Evolutionary conservation across 2,888 invertebrate genomes (phyloP).

Genomic region (Cephonodes hylas): DNA sequence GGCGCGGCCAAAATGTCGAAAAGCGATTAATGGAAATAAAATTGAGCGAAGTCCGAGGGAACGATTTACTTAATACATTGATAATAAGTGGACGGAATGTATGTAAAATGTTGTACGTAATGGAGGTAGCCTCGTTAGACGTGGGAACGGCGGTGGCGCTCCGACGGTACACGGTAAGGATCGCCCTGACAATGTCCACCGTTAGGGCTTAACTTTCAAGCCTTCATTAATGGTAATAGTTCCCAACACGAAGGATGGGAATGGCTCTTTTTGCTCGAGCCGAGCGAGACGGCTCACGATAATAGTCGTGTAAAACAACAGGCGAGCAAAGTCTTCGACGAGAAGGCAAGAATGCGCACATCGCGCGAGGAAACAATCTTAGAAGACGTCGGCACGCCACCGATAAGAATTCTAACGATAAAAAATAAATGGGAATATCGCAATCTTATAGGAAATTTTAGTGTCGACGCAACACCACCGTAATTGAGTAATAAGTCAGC

Average conservation of each 20-base stretch:
- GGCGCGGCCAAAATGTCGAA: constrained; percentile 65
- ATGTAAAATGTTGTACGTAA: constrained; percentile 74
- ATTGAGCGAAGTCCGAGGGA: constrained; percentile 63
- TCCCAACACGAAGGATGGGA: constrained; percentile 62
- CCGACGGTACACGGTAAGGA: constrained; percentile 64
- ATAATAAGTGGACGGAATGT: constrained; percentile 73
- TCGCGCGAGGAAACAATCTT: neutral
- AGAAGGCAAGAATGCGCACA: constrained; percentile 12
- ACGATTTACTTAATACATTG: constrained; percentile 77
- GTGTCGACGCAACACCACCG: neutral
- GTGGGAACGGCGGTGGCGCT: constrained; percentile 63
- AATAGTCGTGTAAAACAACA: constrained; percentile 59
- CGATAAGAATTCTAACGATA: constrained; percentile 24
- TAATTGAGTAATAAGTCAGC: constrained; percentile 16
- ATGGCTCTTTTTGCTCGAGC: constrained; percentile 63
- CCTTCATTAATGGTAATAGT: constrained; percentile 74
- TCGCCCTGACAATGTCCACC: constrained; percentile 70
- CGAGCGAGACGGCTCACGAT: constrained; percentile 49
- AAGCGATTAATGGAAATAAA: constrained; percentile 76
- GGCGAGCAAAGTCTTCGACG: constrained; percentile 22
- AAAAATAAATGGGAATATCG: constrained; percentile 4
- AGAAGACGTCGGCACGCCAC: constrained; percentile 11
- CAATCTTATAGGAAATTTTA: constrained; percentile 8
- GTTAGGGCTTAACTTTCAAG: constrained; percentile 67
- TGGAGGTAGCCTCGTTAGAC: constrained; percentile 77